A percentile compares a stretch with the other conserved stretches of the same genome.
These are phyloP conservation scores for Parnassius orleans DNA, from an alignment of 2,888 invertebrate species.

Conservation along the genomic window DNA sequence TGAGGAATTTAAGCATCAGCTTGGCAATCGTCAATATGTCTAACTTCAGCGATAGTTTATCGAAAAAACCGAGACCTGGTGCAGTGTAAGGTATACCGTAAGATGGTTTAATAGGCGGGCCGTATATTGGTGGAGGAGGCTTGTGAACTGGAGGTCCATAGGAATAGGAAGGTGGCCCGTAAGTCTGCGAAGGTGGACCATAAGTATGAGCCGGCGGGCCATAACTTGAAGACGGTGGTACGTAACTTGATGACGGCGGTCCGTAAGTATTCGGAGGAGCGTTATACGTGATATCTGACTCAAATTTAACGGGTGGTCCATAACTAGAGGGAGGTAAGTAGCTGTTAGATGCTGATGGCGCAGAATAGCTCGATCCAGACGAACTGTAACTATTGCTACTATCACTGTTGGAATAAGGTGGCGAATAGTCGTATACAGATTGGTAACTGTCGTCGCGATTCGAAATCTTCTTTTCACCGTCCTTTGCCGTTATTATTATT, in stretches of 20 bases:
- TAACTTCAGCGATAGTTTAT: constrained; percentile 85
- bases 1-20: constrained; percentile 86
- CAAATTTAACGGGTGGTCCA: constrained; percentile 54
- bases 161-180: constrained; percentile 64
- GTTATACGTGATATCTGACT: constrained; percentile 58
- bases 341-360: constrained; percentile 40
- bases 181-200: constrained; percentile 62
- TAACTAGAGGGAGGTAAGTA: constrained; percentile 55
- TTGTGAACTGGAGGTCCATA: constrained; percentile 65
- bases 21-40: constrained; percentile 87
- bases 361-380: constrained; percentile 44
- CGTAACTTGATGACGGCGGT: constrained; percentile 59
- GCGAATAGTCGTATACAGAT: constrained; percentile 68
- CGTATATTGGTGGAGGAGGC: constrained; percentile 59
- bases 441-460: constrained; percentile 71
- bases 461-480: constrained; percentile 72
- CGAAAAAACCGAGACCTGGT: constrained; percentile 78
- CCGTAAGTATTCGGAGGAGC: constrained; percentile 59
- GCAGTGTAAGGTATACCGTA: constrained; percentile 81
- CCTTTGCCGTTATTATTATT: constrained; percentile 70
- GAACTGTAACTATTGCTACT: constrained; percentile 49
- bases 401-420: constrained; percentile 57
- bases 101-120: constrained; percentile 67
- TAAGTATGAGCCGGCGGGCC: constrained; percentile 66
- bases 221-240: constrained; percentile 60